Percentiles rank a stretch among this genome's conserved stretches.
These are phyloP conservation scores for Camponotus vicinus DNA, from an alignment of 1,140 invertebrate genomes.

Conservation along the genomic window DNA sequence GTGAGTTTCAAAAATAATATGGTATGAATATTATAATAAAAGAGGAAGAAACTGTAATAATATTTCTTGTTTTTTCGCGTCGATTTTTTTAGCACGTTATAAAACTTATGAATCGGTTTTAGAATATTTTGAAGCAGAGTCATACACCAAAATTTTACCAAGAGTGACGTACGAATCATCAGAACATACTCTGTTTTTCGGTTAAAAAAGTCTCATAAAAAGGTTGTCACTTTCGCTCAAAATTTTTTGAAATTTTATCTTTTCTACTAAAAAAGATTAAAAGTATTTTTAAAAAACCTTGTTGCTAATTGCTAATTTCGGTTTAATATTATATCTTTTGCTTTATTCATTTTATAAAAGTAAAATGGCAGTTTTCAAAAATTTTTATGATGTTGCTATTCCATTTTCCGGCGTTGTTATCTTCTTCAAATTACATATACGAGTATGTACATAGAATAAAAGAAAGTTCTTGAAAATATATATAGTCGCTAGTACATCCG, in stretches of 20 bases:
- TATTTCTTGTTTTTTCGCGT: not conserved
- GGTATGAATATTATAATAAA: no score
- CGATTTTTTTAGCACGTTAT: not conserved
- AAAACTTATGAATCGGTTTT: constrained; percentile 24
- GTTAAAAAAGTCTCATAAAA: not conserved
- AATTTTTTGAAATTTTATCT: not conserved
- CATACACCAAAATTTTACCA: constrained; percentile 6
- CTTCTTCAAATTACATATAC: constrained; percentile 37
- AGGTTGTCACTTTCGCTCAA: not conserved
- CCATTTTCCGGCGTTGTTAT: constrained; percentile 12
- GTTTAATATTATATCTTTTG: not conserved
- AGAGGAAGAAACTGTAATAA: not conserved
- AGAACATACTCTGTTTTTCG: not conserved
- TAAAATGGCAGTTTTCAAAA: not conserved
- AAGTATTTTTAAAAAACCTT: not conserved
- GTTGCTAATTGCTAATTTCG: not conserved
- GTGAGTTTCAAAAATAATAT: constrained; percentile 8
- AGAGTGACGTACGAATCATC: not conserved
- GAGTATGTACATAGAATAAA: constrained; percentile 30
- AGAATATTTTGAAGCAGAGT: not conserved
- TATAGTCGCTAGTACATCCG: constrained; percentile 9
- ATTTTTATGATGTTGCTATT: not conserved
- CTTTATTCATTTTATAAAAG: not conserved
- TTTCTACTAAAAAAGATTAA: not conserved
- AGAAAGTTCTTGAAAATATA: constrained; percentile 40